phyloP scores from a whole-genome alignment of 2,113 vertebrate species.

The Antechinus stuartii region DNA sequence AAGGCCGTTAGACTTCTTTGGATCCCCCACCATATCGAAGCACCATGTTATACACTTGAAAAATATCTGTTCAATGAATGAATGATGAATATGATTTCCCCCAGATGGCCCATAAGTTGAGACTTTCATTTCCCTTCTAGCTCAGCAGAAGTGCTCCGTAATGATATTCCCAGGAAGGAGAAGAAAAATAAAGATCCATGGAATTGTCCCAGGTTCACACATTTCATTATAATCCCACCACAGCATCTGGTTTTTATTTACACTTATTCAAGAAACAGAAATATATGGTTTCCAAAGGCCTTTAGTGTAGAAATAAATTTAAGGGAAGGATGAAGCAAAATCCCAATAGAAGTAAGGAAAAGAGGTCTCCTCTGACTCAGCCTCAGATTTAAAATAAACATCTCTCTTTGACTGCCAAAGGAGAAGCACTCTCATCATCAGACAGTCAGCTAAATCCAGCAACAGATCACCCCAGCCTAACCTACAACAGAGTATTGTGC shows the following conservation, averaged over 20 bases:
- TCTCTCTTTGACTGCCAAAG: constrained; percentile 23
- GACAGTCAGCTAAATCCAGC: neutral
- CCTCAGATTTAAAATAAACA: constrained; percentile 47
- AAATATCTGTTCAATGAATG: constrained; percentile 15
- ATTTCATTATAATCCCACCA: constrained; percentile 16
- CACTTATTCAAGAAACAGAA: neutral
- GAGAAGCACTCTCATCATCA: constrained; percentile 28
- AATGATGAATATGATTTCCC: neutral
- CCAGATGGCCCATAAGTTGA: neutral
- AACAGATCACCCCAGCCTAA: neutral
- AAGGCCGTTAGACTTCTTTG: neutral
- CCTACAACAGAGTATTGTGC: constrained; percentile 7
- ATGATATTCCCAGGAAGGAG: neutral
- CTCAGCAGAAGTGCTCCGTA: neutral
- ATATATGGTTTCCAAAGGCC: constrained; percentile 3
- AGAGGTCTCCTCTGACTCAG: constrained; percentile 16
- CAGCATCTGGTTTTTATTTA: constrained; percentile 39
- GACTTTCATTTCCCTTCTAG: neutral
- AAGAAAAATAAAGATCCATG: neutral
- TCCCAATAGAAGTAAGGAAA: constrained; percentile 14
- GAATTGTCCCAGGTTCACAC: neutral
- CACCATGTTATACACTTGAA: neutral
- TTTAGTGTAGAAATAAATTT: constrained; percentile 39
- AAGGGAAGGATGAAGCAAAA: constrained; percentile 21
- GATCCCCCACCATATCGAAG: neutral